These are phyloP conservation scores for Tetragonula carbonaria DNA, from an alignment of 2,888 invertebrate genomes.

Conservation along the genomic window DNA sequence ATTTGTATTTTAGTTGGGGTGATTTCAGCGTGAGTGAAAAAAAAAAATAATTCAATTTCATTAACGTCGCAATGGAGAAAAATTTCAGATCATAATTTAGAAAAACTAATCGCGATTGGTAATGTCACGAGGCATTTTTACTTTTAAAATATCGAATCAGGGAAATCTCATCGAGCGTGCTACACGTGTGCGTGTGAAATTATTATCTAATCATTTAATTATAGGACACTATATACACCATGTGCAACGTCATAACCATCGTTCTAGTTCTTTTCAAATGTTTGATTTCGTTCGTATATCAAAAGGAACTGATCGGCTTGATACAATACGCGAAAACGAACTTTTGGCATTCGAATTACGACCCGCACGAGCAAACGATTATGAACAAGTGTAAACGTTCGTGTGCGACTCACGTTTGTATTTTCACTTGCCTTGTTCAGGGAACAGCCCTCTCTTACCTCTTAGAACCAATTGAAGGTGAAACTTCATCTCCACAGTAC, in stretches of 20 bases:
- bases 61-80: background rate
- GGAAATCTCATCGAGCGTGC: background rate
- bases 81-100: background rate
- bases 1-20: slow-evolving; percentile 63
- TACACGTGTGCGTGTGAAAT: background rate
- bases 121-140: too few species aligned
- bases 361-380: slow-evolving; percentile 19
- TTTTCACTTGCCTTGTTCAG: background rate
- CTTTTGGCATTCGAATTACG: slow-evolving; percentile 54
- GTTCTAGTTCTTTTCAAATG: slow-evolving; percentile 61
- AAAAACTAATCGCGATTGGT: too few species aligned
- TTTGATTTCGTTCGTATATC: slow-evolving; percentile 43
- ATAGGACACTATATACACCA: slow-evolving; percentile 61
- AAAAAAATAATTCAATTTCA: background rate
- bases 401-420: too few species aligned
- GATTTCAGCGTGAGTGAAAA: slow-evolving; percentile 67
- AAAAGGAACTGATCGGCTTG: slow-evolving; percentile 25
- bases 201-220: slow-evolving; percentile 59
- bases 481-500: background rate
- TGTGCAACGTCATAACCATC: slow-evolving; percentile 58
- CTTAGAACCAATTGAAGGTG: slow-evolving; percentile 38
- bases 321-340: slow-evolving; percentile 41
- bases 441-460: slow-evolving; percentile 27
- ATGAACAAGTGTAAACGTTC: slow-evolving; percentile 2
- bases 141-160: too few species aligned